Evolutionary conservation across 2,888 invertebrate genomes (phyloP).

Genomic region (Dryocosmus kuriphilus): DNA sequence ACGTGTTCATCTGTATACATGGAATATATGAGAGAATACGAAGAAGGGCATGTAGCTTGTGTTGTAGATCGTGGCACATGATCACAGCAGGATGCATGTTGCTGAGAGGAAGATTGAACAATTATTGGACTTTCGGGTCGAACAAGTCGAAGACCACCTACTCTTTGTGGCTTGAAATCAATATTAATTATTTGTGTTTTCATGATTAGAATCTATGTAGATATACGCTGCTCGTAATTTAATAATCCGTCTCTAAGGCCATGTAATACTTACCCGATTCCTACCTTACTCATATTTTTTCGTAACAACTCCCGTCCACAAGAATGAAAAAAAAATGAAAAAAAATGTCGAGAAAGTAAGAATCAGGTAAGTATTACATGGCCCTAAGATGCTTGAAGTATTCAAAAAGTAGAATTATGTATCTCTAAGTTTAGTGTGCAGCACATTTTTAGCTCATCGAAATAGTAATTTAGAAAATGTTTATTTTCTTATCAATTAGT

Average conservation of each 20-base stretch:
- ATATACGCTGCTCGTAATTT: constrained; percentile 13
- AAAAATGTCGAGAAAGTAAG: too few relatives aligned
- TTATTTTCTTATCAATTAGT: too few relatives aligned
- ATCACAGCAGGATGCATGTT: constrained; percentile 55
- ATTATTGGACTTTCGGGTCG: constrained; percentile 69
- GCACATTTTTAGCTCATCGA: background rate
- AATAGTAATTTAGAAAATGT: background rate
- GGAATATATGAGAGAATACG: constrained; percentile 47
- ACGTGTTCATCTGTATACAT: constrained; percentile 37
- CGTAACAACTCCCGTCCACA: too few relatives aligned
- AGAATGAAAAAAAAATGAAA: too few relatives aligned
- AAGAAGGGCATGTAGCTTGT: constrained; percentile 41
- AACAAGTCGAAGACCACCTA: constrained; percentile 66
- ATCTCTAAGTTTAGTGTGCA: background rate
- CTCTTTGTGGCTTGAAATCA: constrained; percentile 56
- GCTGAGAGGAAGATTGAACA: constrained; percentile 66
- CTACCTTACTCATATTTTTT: too few relatives aligned
- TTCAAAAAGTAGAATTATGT: background rate
- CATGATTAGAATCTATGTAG: constrained; percentile 48
- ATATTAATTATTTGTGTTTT: constrained; percentile 47
- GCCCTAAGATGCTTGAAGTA: background rate
- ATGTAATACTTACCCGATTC: too few relatives aligned
- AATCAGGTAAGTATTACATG: too few relatives aligned
- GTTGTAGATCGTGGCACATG: constrained; percentile 51
- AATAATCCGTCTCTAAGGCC: constrained; percentile 14